A percentile compares a stretch with the other conserved stretches of the same genome.
These are phyloP conservation scores for Zeuzera pyrina DNA, from an alignment of 2,888 invertebrate genomes.

Conservation along the genomic window DNA sequence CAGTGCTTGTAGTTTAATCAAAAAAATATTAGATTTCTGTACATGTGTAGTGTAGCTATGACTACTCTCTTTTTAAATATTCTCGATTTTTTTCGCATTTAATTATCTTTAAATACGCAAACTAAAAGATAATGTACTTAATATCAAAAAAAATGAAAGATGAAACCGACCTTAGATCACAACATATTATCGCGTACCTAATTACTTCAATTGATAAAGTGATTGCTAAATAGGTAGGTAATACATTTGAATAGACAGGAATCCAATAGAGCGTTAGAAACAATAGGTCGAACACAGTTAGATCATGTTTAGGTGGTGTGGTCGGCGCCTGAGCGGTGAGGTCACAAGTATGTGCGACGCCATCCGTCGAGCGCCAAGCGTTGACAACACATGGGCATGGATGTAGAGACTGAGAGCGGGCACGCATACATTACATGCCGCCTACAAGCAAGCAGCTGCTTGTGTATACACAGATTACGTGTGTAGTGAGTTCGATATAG, in stretches of 20 bases:
- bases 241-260: constrained; percentile 1
- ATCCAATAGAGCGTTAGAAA: constrained; percentile 16
- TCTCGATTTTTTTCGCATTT: too few relatives aligned
- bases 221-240: too few relatives aligned
- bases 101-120: too few relatives aligned
- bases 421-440: constrained; percentile 63
- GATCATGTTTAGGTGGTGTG: constrained; percentile 34
- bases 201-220: too few relatives aligned
- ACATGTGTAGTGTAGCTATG: too few relatives aligned
- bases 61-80: too few relatives aligned
- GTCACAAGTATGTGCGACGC: constrained; percentile 45
- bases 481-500: constrained; percentile 42
- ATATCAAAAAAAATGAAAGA: too few relatives aligned
- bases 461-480: constrained; percentile 35
- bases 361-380: constrained; percentile 29
- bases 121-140: too few relatives aligned
- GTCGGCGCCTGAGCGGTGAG: constrained; percentile 43
- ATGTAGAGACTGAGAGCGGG: constrained; percentile 36
- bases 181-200: too few relatives aligned
- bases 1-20: too few relatives aligned
- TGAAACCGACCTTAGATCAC: too few relatives aligned
- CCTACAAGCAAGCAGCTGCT: constrained; percentile 43
- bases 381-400: constrained; percentile 44
- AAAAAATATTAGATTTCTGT: too few relatives aligned
- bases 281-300: constrained; percentile 14